These are phyloP conservation scores for Augochlora pura DNA, from an alignment of 1,140 invertebrate species.

Conservation along the genomic window DNA sequence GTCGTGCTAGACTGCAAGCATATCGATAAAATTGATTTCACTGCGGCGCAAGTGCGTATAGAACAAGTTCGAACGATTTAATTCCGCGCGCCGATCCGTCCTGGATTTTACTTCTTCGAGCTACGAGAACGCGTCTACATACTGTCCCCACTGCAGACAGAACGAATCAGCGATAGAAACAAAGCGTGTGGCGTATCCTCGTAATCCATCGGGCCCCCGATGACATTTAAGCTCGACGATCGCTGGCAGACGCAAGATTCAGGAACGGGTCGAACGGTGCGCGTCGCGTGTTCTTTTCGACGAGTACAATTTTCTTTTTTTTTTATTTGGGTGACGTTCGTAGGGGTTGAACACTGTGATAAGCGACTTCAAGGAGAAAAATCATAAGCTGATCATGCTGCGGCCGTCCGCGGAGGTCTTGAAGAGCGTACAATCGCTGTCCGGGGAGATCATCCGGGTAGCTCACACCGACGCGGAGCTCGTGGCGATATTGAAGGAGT, in stretches of 20 bases:
- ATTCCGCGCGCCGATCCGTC: neutral
- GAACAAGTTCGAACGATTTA: neutral
- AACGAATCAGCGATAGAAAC: no score
- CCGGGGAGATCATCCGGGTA: slow-evolving; percentile 49
- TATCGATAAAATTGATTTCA: slow-evolving; percentile 79
- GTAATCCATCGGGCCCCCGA: neutral
- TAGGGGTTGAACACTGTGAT: slow-evolving; percentile 65
- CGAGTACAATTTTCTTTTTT: no score
- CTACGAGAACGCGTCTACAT: no score
- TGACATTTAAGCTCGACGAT: neutral
- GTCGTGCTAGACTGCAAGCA: slow-evolving; percentile 78
- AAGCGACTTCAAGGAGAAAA: slow-evolving; percentile 62
- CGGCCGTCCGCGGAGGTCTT: slow-evolving; percentile 56
- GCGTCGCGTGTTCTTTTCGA: neutral
- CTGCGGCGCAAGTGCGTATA: slow-evolving; percentile 77
- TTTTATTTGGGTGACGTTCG: slow-evolving; percentile 16
- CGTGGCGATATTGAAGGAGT: slow-evolving; percentile 47
- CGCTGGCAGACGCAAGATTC: slow-evolving; percentile 20
- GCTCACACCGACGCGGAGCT: slow-evolving; percentile 57
- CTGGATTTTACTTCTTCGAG: slow-evolving; percentile 21
- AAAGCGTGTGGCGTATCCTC: neutral
- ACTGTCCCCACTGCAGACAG: no score
- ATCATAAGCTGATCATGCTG: slow-evolving; percentile 61
- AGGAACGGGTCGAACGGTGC: slow-evolving; percentile 21
- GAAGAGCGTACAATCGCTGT: slow-evolving; percentile 60